A percentile compares a stretch with the other conserved stretches of the same genome.
Conservation (phyloP, 2,888 invertebrate genomes). For the Empis livida region DNA sequence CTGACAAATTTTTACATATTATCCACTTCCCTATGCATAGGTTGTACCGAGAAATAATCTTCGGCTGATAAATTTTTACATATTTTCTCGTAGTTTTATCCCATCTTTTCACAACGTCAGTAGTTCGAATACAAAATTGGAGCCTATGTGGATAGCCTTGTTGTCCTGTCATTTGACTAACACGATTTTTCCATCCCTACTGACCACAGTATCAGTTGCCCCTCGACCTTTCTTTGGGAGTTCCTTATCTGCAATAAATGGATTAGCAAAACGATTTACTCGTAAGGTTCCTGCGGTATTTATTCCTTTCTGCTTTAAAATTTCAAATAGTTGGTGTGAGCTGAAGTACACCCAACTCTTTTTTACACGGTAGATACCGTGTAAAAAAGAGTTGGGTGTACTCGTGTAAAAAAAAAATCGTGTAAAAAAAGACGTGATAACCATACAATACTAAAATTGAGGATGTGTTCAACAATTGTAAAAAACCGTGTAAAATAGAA, state of each 20-base stretch:
- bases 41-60: conserved; percentile 16
- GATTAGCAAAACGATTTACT: conserved; percentile 12
- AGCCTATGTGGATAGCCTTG: conserved; percentile 5
- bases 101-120: conserved; percentile 14
- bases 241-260: conserved; percentile 10
- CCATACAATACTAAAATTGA: too few relatives aligned
- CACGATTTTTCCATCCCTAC: conserved; percentile 11
- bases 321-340: conserved; percentile 14
- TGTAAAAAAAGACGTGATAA: too few relatives aligned
- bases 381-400: too few relatives aligned
- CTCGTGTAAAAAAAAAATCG: too few relatives aligned
- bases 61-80: conserved; percentile 13
- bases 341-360: too few relatives aligned
- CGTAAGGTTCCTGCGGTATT: conserved; percentile 12
- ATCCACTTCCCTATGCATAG: conserved; percentile 22
- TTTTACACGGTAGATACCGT: too few relatives aligned
- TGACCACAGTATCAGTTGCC: conserved; percentile 5
- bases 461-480: too few relatives aligned
- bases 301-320: conserved; percentile 8
- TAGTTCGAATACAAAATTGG: too few relatives aligned
- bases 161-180: conserved; percentile 16
- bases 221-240: conserved; percentile 5
- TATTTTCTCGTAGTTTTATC: conserved; percentile 14
- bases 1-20: conserved; percentile 12
- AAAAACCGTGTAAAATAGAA: too few relatives aligned